phyloP scores from a whole-genome alignment of 2,888 invertebrate species.

The Melinaea menophilus region DNA sequence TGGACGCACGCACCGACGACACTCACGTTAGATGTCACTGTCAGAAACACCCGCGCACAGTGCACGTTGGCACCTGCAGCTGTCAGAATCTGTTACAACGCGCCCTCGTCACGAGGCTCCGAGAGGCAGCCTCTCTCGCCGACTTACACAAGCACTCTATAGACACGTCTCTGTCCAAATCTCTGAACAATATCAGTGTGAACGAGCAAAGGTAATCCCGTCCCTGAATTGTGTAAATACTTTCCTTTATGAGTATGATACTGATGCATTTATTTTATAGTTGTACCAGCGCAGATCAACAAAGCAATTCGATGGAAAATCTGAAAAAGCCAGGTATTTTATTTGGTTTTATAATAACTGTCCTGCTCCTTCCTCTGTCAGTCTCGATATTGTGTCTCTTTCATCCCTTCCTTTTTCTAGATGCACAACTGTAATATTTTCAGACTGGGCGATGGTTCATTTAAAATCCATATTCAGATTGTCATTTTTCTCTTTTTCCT shows the following conservation, averaged over 20 bases:
- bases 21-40: constrained; percentile 23
- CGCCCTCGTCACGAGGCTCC: constrained; percentile 53
- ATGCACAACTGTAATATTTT: too few relatives aligned
- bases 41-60: constrained; percentile 19
- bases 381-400: too few relatives aligned
- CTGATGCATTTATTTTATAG: constrained; percentile 31
- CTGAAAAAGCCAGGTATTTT: constrained; percentile 42
- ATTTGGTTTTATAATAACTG: too few relatives aligned
- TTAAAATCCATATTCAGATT: neutral
- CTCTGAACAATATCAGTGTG: constrained; percentile 51
- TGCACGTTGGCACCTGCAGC: constrained; percentile 28
- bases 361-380: too few relatives aligned
- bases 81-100: constrained; percentile 51
- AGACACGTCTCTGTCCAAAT: constrained; percentile 46
- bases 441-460: neutral
- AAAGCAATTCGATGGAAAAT: constrained; percentile 57
- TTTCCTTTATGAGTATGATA: neutral
- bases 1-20: constrained; percentile 42
- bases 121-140: constrained; percentile 60
- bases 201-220: constrained; percentile 40
- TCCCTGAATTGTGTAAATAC: neutral
- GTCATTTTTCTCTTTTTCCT: too few relatives aligned
- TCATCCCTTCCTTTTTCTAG: too few relatives aligned
- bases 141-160: constrained; percentile 50
- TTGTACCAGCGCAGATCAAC: constrained; percentile 45